Evolutionary conservation across 2,888 invertebrate genomes (phyloP), one percentile per base, ranked within the genome.

Genomic region (Uloborus plumipes): DNA sequence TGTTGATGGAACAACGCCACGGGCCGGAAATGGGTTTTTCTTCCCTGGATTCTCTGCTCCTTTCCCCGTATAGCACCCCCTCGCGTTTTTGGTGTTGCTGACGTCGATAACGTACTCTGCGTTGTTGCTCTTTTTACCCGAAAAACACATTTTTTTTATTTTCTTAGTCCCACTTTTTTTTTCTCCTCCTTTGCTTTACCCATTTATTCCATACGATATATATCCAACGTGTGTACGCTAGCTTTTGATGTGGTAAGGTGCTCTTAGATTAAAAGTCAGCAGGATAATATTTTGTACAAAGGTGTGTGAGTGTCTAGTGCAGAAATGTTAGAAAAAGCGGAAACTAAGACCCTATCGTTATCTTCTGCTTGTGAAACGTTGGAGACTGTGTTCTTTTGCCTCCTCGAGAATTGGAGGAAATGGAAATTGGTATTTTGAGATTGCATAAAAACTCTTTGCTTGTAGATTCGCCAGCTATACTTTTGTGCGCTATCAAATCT

Each of bases 1-100:
- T 77, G 77, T 77, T 77, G 77, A 77, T 77, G 77, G 77, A 77
- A 77, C 77, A 70, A 77, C 77, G 77, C 77, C 77, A 77, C 64
- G 70, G 77, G 39, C 77, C 77, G 77, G 77, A 77, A 77, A 77
- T 77, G 77, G 77, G 77, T 70, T 77, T 77, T 77, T 70, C 70
- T 77, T 64, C 62, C 77, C 55, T 62, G 26, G 69, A 47, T 47
- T 31, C 64, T 55, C 53, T 53, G 16, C 53, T 66, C 59, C 53
- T 70, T 61, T 55, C 58, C 69, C 58, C 69, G 15, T 70, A 18
- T 49, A 31, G 50, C 58, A 31, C 55, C 50, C 62, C 26, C 31
- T 22, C 64, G 22, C 31, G 39, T 26, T 66, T 49, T 70, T 65
- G 69, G 70, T 70, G 55, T 64, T 53, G 59, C 76, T 67, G 69